Conservation (phyloP, 2,888 invertebrate species). For the Phyllotreta cruciferae region DNA sequence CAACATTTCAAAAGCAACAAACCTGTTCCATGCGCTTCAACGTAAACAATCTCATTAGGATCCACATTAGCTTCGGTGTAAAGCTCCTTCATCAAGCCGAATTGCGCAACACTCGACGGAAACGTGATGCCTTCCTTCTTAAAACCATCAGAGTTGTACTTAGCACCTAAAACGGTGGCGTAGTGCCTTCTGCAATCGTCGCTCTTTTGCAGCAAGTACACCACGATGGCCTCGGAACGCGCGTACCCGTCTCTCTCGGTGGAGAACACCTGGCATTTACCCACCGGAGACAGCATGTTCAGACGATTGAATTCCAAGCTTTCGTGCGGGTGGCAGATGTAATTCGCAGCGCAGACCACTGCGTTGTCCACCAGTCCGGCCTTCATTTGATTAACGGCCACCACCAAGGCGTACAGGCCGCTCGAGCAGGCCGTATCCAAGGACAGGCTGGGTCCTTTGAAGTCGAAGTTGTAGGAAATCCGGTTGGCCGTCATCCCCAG, state of each 20-base stretch:
- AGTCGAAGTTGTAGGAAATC: slow-evolving; percentile 46
- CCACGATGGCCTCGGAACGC: slow-evolving; percentile 60
- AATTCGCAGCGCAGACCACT: slow-evolving; percentile 40
- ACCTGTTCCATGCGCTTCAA: slow-evolving; percentile 70
- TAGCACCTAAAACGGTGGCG: slow-evolving; percentile 63
- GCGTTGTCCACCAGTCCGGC: slow-evolving; percentile 38
- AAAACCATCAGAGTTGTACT: slow-evolving; percentile 66
- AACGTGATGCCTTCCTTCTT: slow-evolving; percentile 50
- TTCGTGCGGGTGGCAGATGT: slow-evolving; percentile 43
- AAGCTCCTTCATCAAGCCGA: slow-evolving; percentile 60
- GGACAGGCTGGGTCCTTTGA: slow-evolving; percentile 47
- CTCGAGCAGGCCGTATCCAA: slow-evolving; percentile 49
- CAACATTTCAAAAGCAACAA: slow-evolving; percentile 41
- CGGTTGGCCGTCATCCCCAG: slow-evolving; percentile 41
- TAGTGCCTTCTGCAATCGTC: slow-evolving; percentile 60
- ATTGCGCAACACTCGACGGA: slow-evolving; percentile 49
- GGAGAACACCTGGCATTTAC: slow-evolving; percentile 38
- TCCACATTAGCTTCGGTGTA: slow-evolving; percentile 63
- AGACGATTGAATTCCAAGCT: slow-evolving; percentile 40
- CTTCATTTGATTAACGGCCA: slow-evolving; percentile 42
- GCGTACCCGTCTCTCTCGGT: slow-evolving; percentile 41
- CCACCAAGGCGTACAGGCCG: slow-evolving; percentile 41
- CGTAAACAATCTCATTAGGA: slow-evolving; percentile 63
- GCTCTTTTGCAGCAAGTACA: slow-evolving; percentile 59
- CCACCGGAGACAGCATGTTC: slow-evolving; percentile 33